Evolutionary conservation across 2,113 vertebrate species (phyloP).

Genomic region (Lanius ludovicianus): DNA sequence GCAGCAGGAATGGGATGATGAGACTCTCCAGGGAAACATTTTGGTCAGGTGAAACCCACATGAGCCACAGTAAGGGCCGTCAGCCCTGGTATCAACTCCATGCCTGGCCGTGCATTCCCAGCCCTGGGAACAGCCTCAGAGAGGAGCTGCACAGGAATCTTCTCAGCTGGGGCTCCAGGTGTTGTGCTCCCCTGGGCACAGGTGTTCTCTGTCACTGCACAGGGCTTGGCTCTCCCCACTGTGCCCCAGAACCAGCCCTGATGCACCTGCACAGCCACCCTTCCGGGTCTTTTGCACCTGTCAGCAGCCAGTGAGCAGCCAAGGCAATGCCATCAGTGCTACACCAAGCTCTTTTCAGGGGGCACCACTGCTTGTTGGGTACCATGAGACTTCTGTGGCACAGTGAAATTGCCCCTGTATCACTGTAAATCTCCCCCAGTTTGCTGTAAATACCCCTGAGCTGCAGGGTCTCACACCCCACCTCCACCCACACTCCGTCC

Average conservation of each 20-base stretch:
- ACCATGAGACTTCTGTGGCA: background rate
- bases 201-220: background rate
- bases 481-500: background rate
- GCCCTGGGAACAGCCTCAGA: background rate
- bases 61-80: fast-evolving
- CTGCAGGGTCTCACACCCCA: background rate
- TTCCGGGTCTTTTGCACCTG: fast-evolving
- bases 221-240: background rate
- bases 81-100: background rate
- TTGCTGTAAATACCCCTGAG: background rate
- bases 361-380: background rate
- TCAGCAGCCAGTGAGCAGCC: fast-evolving
- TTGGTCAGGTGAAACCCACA: background rate
- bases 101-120: fast-evolving
- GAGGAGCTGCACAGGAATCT: background rate
- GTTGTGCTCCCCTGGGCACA: background rate
- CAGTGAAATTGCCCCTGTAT: too few species aligned
- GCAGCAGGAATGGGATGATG: fast-evolving
- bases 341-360: background rate
- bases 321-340: fast-evolving
- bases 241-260: background rate
- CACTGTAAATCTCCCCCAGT: background rate
- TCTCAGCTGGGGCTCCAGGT: background rate
- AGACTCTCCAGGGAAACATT: background rate
- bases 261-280: background rate